Base-by-base conservation (phyloP, 1,140 invertebrate species). In the Papilio helenus region DNA sequence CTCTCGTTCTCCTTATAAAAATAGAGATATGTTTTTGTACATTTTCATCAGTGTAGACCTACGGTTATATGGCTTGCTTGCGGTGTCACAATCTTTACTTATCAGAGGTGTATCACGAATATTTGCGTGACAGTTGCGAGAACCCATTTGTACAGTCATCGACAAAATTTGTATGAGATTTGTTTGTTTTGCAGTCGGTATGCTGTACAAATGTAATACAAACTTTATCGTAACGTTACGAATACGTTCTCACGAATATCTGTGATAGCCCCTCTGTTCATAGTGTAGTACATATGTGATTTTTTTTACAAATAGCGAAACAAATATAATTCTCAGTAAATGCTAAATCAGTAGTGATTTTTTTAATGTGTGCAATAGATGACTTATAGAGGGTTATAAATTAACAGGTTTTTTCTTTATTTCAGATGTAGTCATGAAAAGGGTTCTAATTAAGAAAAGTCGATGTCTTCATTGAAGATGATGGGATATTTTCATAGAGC, bases 401-500 rank as follows among this genome's bases (percentile, higher is more conserved):
- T 58, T 61, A 23, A 61, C 20, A 68, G 26, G 10, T 26, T 8
- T 68, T 68, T 44, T 26, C 26, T 55, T 77, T 42, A 44, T 77
- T 77, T 16, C 76, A 77, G 76, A 77, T 77, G 76, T 77, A 77
- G 65, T 16, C 46, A 51, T 76, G 51, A 61, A 65, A 77, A 61
- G 51, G 39, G 55, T 8, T 34, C n/a, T 61, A 20, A 77, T 42
- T 65, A 77, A 34, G 20, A 77, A 20, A 61, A 77, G 34, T 42
- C 34, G 55, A 77, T 23, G 55, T 77, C 61, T 58, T 20, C 84
- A 82, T 65, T 90, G 85, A 88, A 76, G 83, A 92, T 81, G 80
- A 92, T 91, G 89, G 90, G 89, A 83, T 82, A 89, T 77, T 92
- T 90, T 81, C 91, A 92, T 71, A 84, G 90, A 80, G 88, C 91